Percentiles rank a stretch among this genome's conserved stretches.
Evolutionary conservation across 2,888 invertebrate genomes (phyloP).

Genomic region (Drepanosiphum platanoidis): DNA sequence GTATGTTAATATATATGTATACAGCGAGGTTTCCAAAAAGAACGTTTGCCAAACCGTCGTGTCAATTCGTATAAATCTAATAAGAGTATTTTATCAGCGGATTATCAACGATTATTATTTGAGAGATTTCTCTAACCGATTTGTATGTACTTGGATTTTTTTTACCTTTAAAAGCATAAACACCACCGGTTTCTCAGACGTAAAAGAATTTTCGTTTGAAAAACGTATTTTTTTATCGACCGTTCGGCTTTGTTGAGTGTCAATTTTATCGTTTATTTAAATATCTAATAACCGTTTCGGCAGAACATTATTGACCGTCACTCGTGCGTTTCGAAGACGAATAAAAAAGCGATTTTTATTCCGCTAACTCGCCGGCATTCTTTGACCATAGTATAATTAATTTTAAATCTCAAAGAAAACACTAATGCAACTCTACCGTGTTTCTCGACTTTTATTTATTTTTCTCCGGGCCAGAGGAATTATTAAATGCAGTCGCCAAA

Average conservation of each 20-base stretch:
- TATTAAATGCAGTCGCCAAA: constrained; percentile 53
- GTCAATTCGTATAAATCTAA: background rate
- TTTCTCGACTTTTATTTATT: constrained; percentile 38
- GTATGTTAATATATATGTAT: background rate
- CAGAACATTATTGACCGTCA: background rate
- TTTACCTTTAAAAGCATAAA: background rate
- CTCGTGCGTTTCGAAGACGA: background rate
- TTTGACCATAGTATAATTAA: constrained; percentile 42
- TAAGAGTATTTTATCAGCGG: background rate
- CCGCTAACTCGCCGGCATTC: constrained; percentile 16
- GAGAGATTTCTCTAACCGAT: background rate
- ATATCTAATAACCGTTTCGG: background rate
- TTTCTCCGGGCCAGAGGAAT: constrained; percentile 37
- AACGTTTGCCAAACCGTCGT: constrained; percentile 14
- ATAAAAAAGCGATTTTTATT: constrained; percentile 13
- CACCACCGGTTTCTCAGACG: background rate
- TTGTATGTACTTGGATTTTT: background rate
- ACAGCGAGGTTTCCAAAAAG: background rate
- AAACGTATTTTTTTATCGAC: background rate
- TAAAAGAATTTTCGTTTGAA: background rate
- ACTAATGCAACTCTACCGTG: constrained; percentile 30
- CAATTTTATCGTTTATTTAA: background rate
- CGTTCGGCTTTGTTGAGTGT: background rate
- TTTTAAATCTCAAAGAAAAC: constrained; percentile 44
- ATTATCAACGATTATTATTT: background rate